Percentiles rank a stretch among this genome's conserved stretches.
phyloP scores from a whole-genome alignment of 2,797 vertebrate species.

The Setipinna tenuifilis region DNA sequence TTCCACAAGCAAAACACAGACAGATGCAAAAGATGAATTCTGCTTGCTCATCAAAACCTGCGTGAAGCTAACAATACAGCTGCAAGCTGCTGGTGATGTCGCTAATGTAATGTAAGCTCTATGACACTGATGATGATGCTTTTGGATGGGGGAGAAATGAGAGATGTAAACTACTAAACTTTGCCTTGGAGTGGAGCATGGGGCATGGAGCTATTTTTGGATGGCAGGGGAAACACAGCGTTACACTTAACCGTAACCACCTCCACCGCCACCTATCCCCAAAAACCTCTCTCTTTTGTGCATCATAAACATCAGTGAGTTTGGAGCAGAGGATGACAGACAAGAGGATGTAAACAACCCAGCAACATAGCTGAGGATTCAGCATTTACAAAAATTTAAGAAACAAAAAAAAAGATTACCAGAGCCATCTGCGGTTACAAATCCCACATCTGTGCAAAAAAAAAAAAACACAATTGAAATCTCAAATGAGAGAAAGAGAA shows the following conservation, averaged over 20 bases:
- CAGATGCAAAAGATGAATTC: background rate
- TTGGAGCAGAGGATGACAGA: background rate
- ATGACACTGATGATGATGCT: slow-evolving; percentile 1
- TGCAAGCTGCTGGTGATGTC: background rate
- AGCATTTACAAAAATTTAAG: background rate
- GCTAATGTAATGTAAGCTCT: background rate
- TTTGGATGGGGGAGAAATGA: background rate
- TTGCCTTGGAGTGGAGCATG: background rate
- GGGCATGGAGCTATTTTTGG: background rate
- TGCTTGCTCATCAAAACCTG: background rate
- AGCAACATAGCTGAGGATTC: background rate
- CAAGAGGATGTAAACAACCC: background rate
- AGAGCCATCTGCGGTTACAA: background rate
- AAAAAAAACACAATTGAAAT: background rate
- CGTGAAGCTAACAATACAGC: background rate
- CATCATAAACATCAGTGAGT: background rate
- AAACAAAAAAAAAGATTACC: background rate
- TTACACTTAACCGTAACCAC: background rate
- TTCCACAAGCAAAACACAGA: background rate
- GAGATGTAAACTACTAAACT: background rate
- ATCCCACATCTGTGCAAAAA: background rate
- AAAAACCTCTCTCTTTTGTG: background rate
- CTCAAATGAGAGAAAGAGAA: background rate
- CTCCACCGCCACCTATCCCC: background rate
- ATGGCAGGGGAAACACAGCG: background rate